Conservation (phyloP, 2,888 invertebrate genomes). For the Andrena flavipes region DNA sequence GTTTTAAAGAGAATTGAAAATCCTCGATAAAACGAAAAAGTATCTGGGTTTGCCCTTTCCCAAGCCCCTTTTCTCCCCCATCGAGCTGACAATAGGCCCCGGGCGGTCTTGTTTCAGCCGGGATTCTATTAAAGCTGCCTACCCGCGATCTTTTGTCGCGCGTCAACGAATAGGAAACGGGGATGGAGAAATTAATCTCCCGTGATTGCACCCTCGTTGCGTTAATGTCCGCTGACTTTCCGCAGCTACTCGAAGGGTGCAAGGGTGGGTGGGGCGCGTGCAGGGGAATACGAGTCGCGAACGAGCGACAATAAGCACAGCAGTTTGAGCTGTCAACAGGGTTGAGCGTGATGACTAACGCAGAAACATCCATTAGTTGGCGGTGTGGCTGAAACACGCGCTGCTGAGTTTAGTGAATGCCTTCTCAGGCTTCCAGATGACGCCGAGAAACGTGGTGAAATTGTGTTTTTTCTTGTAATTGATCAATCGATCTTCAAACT, state of each 20-base stretch:
- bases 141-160: conserved; percentile 31
- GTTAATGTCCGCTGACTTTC: conserved; percentile 50
- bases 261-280: not conserved
- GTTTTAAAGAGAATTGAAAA: conserved; percentile 33
- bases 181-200: conserved; percentile 52
- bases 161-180: conserved; percentile 35
- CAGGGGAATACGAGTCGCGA: conserved; percentile 7
- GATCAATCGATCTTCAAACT: no score
- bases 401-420: conserved; percentile 8
- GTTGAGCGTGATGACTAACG: conserved; percentile 35
- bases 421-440: not conserved
- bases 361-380: conserved; percentile 34
- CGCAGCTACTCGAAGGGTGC: conserved; percentile 33
- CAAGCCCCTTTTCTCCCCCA: conserved; percentile 5
- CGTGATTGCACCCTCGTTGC: conserved; percentile 31
- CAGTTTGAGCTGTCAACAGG: conserved; percentile 14
- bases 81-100: conserved; percentile 16
- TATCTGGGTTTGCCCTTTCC: conserved; percentile 18
- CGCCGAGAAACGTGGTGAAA: no score
- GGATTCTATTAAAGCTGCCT: conserved; percentile 47
- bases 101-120: conserved; percentile 24
- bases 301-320: conserved; percentile 44
- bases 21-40: conserved; percentile 2
- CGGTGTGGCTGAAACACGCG: conserved; percentile 24
- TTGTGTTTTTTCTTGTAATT: no score